Evolutionary conservation across 2,797 vertebrate species (phyloP).

Genomic region (Helarctos malayanus): DNA sequence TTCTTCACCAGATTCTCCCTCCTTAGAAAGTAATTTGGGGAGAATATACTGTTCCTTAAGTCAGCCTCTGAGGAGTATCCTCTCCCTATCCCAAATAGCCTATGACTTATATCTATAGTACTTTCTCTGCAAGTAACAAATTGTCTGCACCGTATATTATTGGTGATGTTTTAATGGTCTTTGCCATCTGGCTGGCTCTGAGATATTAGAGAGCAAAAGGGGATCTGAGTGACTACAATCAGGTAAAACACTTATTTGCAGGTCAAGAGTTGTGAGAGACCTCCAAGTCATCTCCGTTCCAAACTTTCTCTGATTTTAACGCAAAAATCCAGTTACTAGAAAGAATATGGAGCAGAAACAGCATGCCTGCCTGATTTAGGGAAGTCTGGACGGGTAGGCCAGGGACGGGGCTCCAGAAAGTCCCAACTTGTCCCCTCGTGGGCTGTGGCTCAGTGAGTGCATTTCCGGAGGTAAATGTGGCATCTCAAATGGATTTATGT

Average conservation of each 20-base stretch:
- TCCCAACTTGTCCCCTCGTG: not conserved
- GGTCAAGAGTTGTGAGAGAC: not conserved
- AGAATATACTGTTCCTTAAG: not conserved
- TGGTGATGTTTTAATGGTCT: not conserved
- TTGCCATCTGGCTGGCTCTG: not conserved
- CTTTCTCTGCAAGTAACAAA: not conserved
- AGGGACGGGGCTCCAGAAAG: not conserved
- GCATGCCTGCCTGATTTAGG: not conserved
- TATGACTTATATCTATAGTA: not conserved
- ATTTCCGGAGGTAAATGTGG: not conserved
- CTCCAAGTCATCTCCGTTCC: not conserved
- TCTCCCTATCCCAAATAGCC: not conserved
- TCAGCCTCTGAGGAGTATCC: not conserved
- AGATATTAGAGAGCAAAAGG: not conserved
- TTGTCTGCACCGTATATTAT: not conserved
- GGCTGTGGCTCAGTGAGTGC: not conserved
- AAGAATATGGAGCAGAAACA: not conserved
- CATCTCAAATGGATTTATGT: not conserved
- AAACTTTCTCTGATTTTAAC: constrained; percentile 32
- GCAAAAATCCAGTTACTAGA: not conserved
- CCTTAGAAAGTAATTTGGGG: not conserved
- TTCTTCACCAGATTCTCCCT: not conserved
- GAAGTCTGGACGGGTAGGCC: not conserved
- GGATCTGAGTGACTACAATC: not conserved
- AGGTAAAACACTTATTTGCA: not conserved